phyloP scores from a whole-genome alignment of 2,113 vertebrate species.

The Corythoichthys haematopterus region DNA sequence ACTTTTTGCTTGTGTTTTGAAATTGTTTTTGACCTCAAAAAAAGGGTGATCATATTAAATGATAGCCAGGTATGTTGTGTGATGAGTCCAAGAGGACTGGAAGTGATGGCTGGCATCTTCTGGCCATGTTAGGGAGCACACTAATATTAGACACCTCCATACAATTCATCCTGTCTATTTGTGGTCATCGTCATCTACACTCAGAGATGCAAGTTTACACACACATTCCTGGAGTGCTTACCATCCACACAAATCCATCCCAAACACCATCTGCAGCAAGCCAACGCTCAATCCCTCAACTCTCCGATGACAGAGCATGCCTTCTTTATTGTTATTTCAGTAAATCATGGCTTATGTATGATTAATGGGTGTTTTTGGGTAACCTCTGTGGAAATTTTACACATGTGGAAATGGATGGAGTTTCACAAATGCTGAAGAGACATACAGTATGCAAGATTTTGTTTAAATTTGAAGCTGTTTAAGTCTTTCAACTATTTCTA shows the following conservation, averaged over 20 bases:
- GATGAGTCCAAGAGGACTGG: constrained; percentile 49
- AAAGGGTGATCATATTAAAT: constrained; percentile 18
- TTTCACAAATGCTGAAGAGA: neutral
- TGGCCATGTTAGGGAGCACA: constrained; percentile 42
- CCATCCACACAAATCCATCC: constrained; percentile 22
- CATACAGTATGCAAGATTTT: neutral
- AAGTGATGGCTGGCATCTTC: constrained; percentile 54
- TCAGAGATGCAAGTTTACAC: constrained; percentile 42
- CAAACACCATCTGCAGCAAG: constrained; percentile 9
- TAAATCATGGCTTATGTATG: neutral
- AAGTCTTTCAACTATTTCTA: neutral
- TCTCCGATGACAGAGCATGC: neutral
- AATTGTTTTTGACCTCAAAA: constrained; percentile 7
- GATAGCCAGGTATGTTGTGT: constrained; percentile 41
- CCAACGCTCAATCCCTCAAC: constrained; percentile 14
- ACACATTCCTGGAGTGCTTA: constrained; percentile 34
- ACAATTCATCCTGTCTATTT: constrained; percentile 35
- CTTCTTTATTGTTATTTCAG: constrained; percentile 10
- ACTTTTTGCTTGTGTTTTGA: constrained; percentile 10
- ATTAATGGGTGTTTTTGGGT: neutral
- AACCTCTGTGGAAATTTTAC: neutral
- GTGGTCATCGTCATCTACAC: constrained; percentile 24
- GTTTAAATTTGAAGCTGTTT: neutral
- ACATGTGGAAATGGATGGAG: neutral
- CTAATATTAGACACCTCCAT: constrained; percentile 69